phyloP scores from a whole-genome alignment of 2,113 vertebrate genomes.

The Dicentrarchus labrax region DNA sequence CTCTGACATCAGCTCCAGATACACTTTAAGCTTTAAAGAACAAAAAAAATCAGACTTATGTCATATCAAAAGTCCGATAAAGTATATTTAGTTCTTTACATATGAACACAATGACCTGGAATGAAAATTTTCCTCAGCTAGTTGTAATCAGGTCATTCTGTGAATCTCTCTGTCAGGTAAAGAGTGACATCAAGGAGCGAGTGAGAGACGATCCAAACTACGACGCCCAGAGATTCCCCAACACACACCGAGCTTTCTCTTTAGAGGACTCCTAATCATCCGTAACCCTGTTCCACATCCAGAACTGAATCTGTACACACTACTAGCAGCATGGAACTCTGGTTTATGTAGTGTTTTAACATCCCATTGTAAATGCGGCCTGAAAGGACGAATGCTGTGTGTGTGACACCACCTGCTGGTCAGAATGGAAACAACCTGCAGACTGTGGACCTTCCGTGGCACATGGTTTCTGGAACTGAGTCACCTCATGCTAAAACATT shows the following conservation, averaged over 20 bases:
- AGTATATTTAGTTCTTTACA: background rate
- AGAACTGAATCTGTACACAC: background rate
- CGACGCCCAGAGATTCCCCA: constrained; percentile 87
- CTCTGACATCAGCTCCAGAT: background rate
- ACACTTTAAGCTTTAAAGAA: background rate
- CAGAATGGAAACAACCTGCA: background rate
- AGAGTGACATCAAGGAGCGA: constrained; percentile 86
- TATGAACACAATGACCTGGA: background rate
- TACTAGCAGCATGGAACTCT: constrained; percentile 8
- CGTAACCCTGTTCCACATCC: background rate
- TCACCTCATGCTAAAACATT: background rate
- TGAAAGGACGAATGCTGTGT: background rate
- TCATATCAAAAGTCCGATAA: background rate
- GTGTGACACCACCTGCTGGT: background rate
- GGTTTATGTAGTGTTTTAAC: background rate
- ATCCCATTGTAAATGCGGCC: background rate
- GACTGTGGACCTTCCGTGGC: background rate
- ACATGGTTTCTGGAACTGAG: background rate
- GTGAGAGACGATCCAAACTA: constrained; percentile 88
- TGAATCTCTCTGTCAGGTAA: constrained; percentile 78
- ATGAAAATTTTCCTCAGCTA: background rate
- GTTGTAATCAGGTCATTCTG: background rate
- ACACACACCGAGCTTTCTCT: constrained; percentile 86
- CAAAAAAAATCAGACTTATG: background rate
- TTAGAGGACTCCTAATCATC: constrained; percentile 79